Percentiles rank a stretch among this genome's conserved stretches.
Evolutionary conservation across 2,888 invertebrate genomes (phyloP).

Genomic region (Synanthedon andrenaeformis): DNA sequence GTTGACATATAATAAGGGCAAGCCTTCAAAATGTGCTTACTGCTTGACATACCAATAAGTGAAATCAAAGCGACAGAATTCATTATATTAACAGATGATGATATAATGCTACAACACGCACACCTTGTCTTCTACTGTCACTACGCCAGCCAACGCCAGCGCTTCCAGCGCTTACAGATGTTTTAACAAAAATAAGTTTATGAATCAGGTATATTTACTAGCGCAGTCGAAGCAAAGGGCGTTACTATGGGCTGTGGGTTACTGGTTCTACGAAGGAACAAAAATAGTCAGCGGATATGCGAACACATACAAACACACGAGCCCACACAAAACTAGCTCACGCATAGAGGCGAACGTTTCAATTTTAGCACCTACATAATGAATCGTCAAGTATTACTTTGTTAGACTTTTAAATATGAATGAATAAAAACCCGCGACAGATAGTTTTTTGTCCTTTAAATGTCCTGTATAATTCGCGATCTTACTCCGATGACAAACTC

Average conservation of each 20-base stretch:
- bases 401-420: conserved; percentile 19
- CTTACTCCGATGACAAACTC: no score
- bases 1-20: no score
- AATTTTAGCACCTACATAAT: conserved; percentile 11
- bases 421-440: neutral
- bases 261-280: conserved; percentile 13
- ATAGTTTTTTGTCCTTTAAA: no score
- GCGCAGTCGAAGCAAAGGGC: neutral
- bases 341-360: conserved; percentile 12
- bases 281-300: conserved; percentile 38
- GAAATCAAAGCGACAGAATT: no score
- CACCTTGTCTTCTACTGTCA: no score
- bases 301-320: conserved; percentile 17
- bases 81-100: no score
- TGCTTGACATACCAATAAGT: no score
- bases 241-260: neutral
- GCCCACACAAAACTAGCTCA: conserved; percentile 10
- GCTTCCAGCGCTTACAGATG: no score
- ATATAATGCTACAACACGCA: no score
- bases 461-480: no score
- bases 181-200: neutral
- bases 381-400: conserved; percentile 31
- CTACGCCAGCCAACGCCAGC: no score
- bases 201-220: neutral
- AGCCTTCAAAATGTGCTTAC: no score